Conservation (phyloP, 1,140 invertebrate species). For the Temnothorax nylanderi region DNA sequence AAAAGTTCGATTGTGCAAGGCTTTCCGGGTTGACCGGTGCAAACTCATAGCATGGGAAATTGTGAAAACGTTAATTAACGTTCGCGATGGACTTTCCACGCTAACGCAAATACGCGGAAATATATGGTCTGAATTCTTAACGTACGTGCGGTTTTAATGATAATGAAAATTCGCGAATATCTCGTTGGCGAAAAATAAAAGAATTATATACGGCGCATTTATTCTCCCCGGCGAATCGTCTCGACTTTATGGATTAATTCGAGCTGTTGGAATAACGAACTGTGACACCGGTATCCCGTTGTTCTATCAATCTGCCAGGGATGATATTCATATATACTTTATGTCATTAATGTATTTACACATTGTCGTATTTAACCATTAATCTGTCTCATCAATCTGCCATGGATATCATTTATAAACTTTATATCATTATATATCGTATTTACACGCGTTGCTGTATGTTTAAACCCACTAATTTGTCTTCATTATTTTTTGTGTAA, state of each 20-base stretch:
- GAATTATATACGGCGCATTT: slow-evolving; percentile 51
- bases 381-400: slow-evolving; percentile 31
- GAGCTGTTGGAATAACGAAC: slow-evolving; percentile 60
- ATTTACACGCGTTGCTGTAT: background rate
- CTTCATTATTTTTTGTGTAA: slow-evolving; percentile 31
- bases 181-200: slow-evolving; percentile 24
- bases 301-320: slow-evolving; percentile 32
- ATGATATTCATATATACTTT: slow-evolving; percentile 58
- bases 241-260: slow-evolving; percentile 56
- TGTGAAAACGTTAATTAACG: slow-evolving; percentile 53
- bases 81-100: slow-evolving; percentile 38
- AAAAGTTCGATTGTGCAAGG: slow-evolving; percentile 55
- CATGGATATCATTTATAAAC: slow-evolving; percentile 37
- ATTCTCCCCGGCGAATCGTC: slow-evolving; percentile 40
- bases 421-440: background rate
- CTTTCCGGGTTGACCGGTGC: slow-evolving; percentile 35
- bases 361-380: slow-evolving; percentile 37
- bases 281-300: slow-evolving; percentile 12
- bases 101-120: slow-evolving; percentile 17
- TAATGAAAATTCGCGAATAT: slow-evolving; percentile 63
- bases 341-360: slow-evolving; percentile 38
- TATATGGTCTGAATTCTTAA: slow-evolving; percentile 40
- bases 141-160: slow-evolving; percentile 27
- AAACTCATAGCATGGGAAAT: slow-evolving; percentile 30
- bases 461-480: slow-evolving; percentile 6